These are phyloP conservation scores for Papilio helenus DNA, from an alignment of 1,140 invertebrate genomes.

Conservation along the genomic window DNA sequence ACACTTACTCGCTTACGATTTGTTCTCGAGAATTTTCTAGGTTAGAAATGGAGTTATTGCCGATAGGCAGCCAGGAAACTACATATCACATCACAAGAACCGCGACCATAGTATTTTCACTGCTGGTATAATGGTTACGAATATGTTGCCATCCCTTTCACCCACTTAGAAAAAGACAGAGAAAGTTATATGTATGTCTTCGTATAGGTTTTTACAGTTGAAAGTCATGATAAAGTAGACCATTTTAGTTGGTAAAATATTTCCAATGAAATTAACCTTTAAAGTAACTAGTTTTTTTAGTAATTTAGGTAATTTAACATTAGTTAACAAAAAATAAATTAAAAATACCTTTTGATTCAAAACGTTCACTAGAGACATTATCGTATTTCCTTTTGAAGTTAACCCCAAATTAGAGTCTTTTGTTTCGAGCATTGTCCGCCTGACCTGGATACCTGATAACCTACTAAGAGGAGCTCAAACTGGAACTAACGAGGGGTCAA, in stretches of 20 bases:
- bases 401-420: background rate
- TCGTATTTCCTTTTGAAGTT: background rate
- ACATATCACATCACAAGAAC: background rate
- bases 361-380: background rate
- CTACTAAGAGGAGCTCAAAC: constrained; percentile 27
- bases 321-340: too few relatives aligned
- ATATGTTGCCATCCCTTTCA: background rate
- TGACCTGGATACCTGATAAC: constrained; percentile 36
- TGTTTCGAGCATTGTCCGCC: constrained; percentile 23
- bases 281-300: too few relatives aligned
- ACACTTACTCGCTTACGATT: background rate
- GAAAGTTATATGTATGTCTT: too few relatives aligned
- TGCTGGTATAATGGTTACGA: too few relatives aligned
- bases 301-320: too few relatives aligned
- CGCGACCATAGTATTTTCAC: background rate
- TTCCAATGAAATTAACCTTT: too few relatives aligned
- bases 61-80: background rate
- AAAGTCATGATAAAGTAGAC: too few relatives aligned
- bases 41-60: background rate
- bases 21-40: background rate
- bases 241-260: too few relatives aligned
- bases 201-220: too few relatives aligned
- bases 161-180: too few relatives aligned
- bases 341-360: background rate
- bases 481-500: constrained; percentile 20